Percentiles rank a stretch among this genome's conserved stretches.
These are phyloP conservation scores for Meta bourneti DNA, from an alignment of 2,888 invertebrate species.

Conservation along the genomic window DNA sequence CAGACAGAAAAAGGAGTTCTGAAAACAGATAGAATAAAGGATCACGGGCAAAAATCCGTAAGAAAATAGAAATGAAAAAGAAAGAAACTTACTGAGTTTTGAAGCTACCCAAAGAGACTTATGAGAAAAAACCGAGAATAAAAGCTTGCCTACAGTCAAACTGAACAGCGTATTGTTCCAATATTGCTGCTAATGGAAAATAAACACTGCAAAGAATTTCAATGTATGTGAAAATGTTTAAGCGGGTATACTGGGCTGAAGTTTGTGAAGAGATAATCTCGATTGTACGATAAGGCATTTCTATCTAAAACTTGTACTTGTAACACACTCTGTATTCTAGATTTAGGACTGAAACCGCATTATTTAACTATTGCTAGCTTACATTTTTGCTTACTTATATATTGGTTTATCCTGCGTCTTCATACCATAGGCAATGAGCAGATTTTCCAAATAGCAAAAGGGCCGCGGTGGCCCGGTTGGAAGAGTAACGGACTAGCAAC, in stretches of 20 bases:
- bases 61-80: slow-evolving; percentile 55
- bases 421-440: no score
- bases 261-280: background rate
- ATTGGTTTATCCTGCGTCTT: no score
- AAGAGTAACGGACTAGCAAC: no score
- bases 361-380: no score
- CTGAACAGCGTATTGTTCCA: slow-evolving; percentile 38
- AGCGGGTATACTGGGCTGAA: background rate
- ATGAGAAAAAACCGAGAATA: slow-evolving; percentile 52
- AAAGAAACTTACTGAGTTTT: slow-evolving; percentile 41
- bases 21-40: slow-evolving; percentile 66
- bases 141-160: slow-evolving; percentile 21
- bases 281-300: background rate
- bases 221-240: background rate
- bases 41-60: slow-evolving; percentile 60
- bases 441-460: no score
- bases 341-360: no score
- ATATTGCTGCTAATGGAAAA: slow-evolving; percentile 59
- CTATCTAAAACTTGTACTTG: background rate
- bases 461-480: no score
- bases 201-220: slow-evolving; percentile 38
- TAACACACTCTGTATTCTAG: background rate
- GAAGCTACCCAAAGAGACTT: slow-evolving; percentile 47
- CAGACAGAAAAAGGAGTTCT: slow-evolving; percentile 50
- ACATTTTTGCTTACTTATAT: no score